phyloP scores from a whole-genome alignment of 1,140 invertebrate species.

The Mactra quadrangularis region DNA sequence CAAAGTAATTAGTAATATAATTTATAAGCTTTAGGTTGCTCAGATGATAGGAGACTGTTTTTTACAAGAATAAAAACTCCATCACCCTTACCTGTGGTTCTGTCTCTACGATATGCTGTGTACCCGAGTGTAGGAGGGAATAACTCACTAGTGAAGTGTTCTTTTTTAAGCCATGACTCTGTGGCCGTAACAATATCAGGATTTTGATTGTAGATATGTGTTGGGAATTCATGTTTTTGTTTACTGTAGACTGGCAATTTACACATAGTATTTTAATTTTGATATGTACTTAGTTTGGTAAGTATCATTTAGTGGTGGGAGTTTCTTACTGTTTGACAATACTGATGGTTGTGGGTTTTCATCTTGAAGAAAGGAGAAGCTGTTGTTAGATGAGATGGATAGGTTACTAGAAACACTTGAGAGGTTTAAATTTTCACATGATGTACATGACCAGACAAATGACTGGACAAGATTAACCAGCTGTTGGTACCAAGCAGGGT shows the following conservation, averaged over 20 bases:
- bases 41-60: not conserved
- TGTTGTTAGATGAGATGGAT: not conserved
- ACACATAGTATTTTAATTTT: constrained; percentile 16
- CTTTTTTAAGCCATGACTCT: constrained; percentile 8
- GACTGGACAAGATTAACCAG: no score
- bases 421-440: not conserved
- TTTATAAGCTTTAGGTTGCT: constrained; percentile 13
- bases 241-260: constrained; percentile 13
- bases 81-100: not conserved
- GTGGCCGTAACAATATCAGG: not conserved
- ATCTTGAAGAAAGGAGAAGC: not conserved
- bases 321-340: no score
- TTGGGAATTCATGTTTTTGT: constrained; percentile 16
- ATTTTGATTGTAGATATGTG: not conserved
- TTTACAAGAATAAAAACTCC: not conserved
- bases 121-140: not conserved
- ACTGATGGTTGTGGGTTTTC: no score
- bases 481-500: not conserved
- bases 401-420: not conserved
- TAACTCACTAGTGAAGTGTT: constrained; percentile 3
- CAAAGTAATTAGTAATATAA: no score
- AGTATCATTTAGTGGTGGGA: no score
- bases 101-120: not conserved
- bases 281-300: not conserved
- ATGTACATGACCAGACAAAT: no score